Evolutionary conservation across 64 coral and sea anemone species (phyloP).

Genomic region (Stichodactyla helianthus): DNA sequence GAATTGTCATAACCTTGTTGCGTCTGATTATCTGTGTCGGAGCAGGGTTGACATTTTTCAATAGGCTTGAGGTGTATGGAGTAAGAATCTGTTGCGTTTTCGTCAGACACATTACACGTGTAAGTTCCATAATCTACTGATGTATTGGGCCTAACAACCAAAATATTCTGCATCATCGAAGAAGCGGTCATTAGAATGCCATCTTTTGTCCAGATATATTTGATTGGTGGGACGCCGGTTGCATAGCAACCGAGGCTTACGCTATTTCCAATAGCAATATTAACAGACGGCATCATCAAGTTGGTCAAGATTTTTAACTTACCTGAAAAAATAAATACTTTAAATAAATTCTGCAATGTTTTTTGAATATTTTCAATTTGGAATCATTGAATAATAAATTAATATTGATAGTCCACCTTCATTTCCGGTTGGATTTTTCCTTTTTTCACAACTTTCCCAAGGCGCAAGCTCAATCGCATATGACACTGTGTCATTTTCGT

Average conservation of each 20-base stretch:
- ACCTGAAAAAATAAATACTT: not conserved
- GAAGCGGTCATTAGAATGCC: conserved; percentile 5
- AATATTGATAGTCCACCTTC: too few relatives aligned
- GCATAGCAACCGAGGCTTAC: conserved; percentile 30
- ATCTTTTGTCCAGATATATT: conserved; percentile 28
- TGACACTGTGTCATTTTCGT: not conserved
- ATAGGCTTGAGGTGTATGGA: not conserved
- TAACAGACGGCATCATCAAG: not conserved
- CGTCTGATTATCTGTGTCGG: not conserved
- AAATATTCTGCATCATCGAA: not conserved
- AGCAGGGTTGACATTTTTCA: not conserved
- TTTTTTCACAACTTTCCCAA: too few relatives aligned
- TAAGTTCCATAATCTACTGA: conserved; percentile 34
- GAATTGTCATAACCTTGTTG: not conserved
- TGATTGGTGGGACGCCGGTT: not conserved
- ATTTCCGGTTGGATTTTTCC: too few relatives aligned
- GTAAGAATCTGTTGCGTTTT: not conserved
- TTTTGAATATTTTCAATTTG: too few relatives aligned
- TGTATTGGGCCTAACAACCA: conserved; percentile 5
- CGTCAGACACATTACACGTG: conserved; percentile 8
- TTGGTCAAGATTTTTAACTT: not conserved
- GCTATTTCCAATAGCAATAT: not conserved
- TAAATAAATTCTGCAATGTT: too few relatives aligned
- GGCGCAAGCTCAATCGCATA: not conserved
- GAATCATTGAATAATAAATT: too few relatives aligned